Conservation (phyloP, 2,888 invertebrate species). For the Terebella lapidaria region DNA sequence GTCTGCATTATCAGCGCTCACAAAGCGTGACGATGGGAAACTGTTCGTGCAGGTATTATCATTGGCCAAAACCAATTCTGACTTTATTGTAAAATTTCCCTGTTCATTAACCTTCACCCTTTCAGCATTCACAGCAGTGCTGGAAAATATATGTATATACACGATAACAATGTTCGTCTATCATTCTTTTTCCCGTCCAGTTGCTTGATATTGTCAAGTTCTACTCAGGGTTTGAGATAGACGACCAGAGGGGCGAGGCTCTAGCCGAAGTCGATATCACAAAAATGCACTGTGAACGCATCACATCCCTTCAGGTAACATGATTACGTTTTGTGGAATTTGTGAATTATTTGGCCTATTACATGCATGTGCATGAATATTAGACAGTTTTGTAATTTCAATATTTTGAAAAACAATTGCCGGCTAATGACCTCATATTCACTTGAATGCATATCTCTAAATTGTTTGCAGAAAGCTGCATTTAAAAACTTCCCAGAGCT, state of each 20-base stretch:
- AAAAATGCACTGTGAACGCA: slow-evolving; percentile 84
- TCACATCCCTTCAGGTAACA: slow-evolving; percentile 71
- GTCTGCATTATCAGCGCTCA: slow-evolving; percentile 75
- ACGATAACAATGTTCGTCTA: too few relatives aligned
- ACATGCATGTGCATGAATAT: background rate
- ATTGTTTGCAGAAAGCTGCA: slow-evolving; percentile 73
- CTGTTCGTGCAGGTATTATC: slow-evolving; percentile 76
- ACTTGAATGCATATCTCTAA: too few relatives aligned
- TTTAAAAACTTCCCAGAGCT: slow-evolving; percentile 86
- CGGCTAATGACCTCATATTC: too few relatives aligned
- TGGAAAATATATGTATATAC: background rate
- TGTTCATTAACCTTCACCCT: too few relatives aligned
- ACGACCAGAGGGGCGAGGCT: slow-evolving; percentile 91
- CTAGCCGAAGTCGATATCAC: slow-evolving; percentile 91
- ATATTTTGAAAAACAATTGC: background rate
- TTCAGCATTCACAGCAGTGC: background rate
- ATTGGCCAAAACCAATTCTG: too few relatives aligned
- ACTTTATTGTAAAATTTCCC: too few relatives aligned
- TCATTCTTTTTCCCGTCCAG: too few relatives aligned
- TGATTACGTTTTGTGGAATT: background rate
- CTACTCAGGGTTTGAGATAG: slow-evolving; percentile 95
- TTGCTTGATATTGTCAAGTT: slow-evolving; percentile 91
- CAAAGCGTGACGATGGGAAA: slow-evolving; percentile 73
- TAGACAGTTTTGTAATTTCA: background rate
- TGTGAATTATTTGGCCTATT: background rate